Conservation (phyloP, 2,113 vertebrate genomes). For the Mellivora capensis region DNA sequence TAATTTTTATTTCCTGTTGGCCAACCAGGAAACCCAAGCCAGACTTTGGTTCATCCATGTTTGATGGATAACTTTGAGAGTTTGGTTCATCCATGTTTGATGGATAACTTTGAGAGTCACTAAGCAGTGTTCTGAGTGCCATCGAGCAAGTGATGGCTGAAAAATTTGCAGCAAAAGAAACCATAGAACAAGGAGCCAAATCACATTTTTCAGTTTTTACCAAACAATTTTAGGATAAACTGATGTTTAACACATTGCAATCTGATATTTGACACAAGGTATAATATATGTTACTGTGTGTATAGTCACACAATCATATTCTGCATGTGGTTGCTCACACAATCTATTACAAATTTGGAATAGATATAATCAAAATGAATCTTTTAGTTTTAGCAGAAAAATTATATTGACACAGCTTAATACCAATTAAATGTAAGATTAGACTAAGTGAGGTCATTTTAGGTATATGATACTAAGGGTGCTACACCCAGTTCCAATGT, state of each 20-base stretch:
- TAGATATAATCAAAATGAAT: conserved; percentile 68
- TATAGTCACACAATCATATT: conserved; percentile 62
- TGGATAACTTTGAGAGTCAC: conserved; percentile 80
- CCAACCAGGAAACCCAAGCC: conserved; percentile 71
- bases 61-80: conserved; percentile 81
- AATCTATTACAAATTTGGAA: conserved; percentile 58
- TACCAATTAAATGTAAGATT: conserved; percentile 33
- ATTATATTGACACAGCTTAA: conserved; percentile 37
- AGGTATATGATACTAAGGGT: background rate
- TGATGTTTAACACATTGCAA: conserved; percentile 53
- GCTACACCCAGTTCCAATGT: background rate
- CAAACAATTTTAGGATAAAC: conserved; percentile 75
- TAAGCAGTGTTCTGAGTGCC: conserved; percentile 84
- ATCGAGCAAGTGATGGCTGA: conserved; percentile 83
- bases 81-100: conserved; percentile 69
- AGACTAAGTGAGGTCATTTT: background rate
- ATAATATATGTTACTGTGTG: conserved; percentile 52
- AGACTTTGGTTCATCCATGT: conserved; percentile 53
- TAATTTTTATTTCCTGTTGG: conserved; percentile 84
- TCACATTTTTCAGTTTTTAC: conserved; percentile 76
- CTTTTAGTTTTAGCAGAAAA: conserved; percentile 65
- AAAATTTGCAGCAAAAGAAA: conserved; percentile 82
- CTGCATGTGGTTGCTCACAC: conserved; percentile 59
- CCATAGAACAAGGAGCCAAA: conserved; percentile 87
- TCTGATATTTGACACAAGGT: conserved; percentile 62